Evolutionary conservation across 2,113 vertebrate genomes (phyloP).

Genomic region (Balaenoptera acutorostrata): DNA sequence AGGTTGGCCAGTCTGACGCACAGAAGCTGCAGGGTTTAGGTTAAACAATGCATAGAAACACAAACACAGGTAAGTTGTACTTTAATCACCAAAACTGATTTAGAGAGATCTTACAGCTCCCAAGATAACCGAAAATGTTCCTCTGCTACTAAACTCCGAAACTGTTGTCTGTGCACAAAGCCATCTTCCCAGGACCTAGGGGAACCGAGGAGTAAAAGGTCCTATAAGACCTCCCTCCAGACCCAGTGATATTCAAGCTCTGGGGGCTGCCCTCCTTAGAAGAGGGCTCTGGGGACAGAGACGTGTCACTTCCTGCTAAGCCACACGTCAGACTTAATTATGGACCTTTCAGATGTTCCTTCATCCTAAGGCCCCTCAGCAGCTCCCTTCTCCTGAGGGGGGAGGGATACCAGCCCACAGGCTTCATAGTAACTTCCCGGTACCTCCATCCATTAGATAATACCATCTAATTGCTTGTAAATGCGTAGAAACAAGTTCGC

Average conservation of each 20-base stretch:
- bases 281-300: not conserved
- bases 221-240: not conserved
- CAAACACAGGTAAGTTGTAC: not conserved
- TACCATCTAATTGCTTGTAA: not conserved
- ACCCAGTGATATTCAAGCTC: not conserved
- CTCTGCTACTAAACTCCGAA: not conserved
- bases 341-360: not conserved
- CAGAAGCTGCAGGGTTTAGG: not conserved
- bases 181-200: not conserved
- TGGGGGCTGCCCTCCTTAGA: not conserved
- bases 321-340: not conserved
- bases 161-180: not conserved
- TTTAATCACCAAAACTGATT: not conserved
- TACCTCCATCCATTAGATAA: not conserved
- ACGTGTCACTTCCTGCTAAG: not conserved
- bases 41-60: not conserved
- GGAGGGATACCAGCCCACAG: not conserved
- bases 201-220: not conserved
- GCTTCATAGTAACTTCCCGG: not conserved
- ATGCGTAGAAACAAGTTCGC: not conserved
- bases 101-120: not conserved
- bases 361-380: not conserved
- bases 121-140: not conserved
- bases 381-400: not conserved
- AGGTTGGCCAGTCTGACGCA: not conserved